Evolutionary conservation across 2,888 invertebrate genomes (phyloP), one percentile per base, ranked within the genome.

Genomic region (Dynastes maya): DNA sequence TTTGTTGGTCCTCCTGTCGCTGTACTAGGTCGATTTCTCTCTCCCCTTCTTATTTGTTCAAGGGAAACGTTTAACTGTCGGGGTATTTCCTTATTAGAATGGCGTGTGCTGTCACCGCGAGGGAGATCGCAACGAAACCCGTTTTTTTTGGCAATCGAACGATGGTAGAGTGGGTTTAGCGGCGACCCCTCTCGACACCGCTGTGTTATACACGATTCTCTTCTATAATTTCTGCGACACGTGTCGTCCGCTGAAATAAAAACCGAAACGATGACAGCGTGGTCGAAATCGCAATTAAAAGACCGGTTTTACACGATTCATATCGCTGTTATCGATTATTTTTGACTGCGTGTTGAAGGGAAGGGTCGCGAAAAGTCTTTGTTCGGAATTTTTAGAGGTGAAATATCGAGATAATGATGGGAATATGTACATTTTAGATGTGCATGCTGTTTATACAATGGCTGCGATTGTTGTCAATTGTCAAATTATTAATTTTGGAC

Each of bases 21-120:
- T 64, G 37, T n/a, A 27, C 27, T 37, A 49, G 55, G 67, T 61
- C 68, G 67, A 16, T 61, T 40, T 61, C 61, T 22, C 64, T 37
- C 40, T 76, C 76, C 58, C 64, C 79, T 80, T 11, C 81, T 71
- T 78, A 70, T 82, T 80, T 71, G 79, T 78, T 77, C 76, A 40
- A 22, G 77, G 80, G 68, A 49, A 81, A 81, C 82, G 78, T 81
- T 82, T 81, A 81, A 80, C 82, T 80, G 79, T 80, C 71, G 77
- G 82, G 82, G 79, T 81, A 82, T 81, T 82, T 83, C 82, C 82
- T 83, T 82, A 83, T 83, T 83, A 82, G 80, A 81, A 82, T 80
- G 74, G 83, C 82, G 68, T 27, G 81, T 82, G 81, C 81, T 79
- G 77, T 76, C 77, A 78, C 78, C 71, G 78, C 75, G 76, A 61